These are phyloP conservation scores for Lithosia quadra DNA, from an alignment of 2,888 invertebrate species.

Conservation along the genomic window DNA sequence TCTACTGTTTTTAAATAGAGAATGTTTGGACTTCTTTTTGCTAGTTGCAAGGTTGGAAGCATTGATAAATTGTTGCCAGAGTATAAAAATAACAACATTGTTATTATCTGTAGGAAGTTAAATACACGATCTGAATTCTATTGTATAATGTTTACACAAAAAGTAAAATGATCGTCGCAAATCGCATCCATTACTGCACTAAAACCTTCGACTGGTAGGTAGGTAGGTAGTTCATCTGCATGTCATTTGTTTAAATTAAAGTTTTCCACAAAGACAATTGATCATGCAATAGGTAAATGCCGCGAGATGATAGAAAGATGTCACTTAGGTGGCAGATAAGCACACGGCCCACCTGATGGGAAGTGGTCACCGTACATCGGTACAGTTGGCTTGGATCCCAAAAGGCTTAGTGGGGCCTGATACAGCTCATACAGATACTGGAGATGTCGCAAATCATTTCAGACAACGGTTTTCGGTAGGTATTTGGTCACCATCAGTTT, in stretches of 20 bases:
- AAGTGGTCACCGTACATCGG: no score
- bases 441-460: neutral
- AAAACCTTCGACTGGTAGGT: no score
- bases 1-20: neutral
- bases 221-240: neutral
- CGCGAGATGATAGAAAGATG: neutral
- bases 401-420: no score
- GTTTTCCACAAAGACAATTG: neutral
- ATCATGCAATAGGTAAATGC: neutral
- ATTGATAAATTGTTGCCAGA: slow-evolving; percentile 22
- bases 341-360: no score
- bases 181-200: slow-evolving; percentile 6
- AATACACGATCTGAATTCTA: slow-evolving; percentile 24
- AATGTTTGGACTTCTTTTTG: neutral
- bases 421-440: no score
- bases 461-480: neutral
- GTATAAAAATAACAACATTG: slow-evolving; percentile 13
- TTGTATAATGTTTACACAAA: slow-evolving; percentile 25
- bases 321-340: no score
- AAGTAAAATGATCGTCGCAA: slow-evolving; percentile 4
- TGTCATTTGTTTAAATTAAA: slow-evolving; percentile 4
- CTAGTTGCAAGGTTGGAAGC: slow-evolving; percentile 32
- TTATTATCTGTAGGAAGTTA: slow-evolving; percentile 32
- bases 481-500: neutral
- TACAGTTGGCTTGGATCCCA: no score